Evolutionary conservation across 2,113 vertebrate genomes (phyloP), one percentile per base, ranked within the genome.

Genomic region (Agapornis roseicollis): DNA sequence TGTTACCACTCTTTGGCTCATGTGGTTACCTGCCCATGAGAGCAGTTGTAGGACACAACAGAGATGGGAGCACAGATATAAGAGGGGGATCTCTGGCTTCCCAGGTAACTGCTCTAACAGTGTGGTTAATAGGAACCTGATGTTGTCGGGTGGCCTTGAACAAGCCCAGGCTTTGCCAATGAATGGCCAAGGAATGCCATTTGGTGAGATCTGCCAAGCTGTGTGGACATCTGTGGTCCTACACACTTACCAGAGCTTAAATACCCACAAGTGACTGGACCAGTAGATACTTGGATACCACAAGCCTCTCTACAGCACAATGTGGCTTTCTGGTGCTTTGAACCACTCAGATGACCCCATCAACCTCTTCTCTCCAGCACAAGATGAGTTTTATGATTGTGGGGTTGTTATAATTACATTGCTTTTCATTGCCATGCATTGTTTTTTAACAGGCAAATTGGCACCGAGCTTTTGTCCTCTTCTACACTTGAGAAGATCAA

Each of bases 11-110:
- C 8, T 58, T 58, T 33, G 13, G 33, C 55, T 58, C 55, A n/a
- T 23, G 29, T 0, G 0, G 14, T 23, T 29, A 28, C 50, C 37
- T 49, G 24, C 27, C 31, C 10, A 1, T 7, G 29, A 50, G 17
- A 60, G 37, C 18, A 42, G 7, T 9, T n/a, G 2, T 0, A 19
- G 56, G 39, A n/a, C 56, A 82, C 35, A 60, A 37, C 41, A 11
- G 29, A 4, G 1, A 18, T 5, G 11, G 37, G 31, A 56, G 65
- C 31, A 41, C 31, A 63, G 70, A 47, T 4, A 69, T 6, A 7
- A 23, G 27, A 65, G 14, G 8, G 12, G 23, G 17, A 56, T 16
- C 58, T 35, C 29, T 69, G 16, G 37, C 33, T 22, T 46, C 29
- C n/a, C 47, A 74, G 16, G 47, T 28, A 83, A 25, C 31, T 46